These are phyloP conservation scores for Drosophila merina DNA, from an alignment of 2,888 invertebrate genomes.

Conservation along the genomic window DNA sequence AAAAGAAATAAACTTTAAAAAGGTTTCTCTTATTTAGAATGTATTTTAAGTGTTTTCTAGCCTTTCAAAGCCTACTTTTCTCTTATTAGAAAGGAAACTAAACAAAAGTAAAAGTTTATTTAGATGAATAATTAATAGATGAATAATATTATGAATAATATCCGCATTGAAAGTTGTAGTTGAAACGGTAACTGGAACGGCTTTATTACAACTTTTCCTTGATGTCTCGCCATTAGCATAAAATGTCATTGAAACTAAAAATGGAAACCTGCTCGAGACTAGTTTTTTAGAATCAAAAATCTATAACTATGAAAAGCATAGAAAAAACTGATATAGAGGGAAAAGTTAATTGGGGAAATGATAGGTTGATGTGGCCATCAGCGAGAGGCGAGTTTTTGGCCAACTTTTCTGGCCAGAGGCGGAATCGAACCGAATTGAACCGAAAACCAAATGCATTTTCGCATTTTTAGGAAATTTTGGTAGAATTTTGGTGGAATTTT, in stretches of 20 bases:
- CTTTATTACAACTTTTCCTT: conserved; percentile 5
- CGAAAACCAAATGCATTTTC: conserved; percentile 1
- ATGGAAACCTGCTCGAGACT: conserved; percentile 20
- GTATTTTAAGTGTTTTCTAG: too few species aligned
- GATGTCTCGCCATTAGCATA: conserved; percentile 28
- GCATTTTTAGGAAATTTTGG: neutral
- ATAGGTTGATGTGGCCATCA: too few species aligned
- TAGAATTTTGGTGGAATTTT: too few species aligned
- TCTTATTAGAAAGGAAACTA: neutral
- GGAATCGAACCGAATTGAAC: neutral
- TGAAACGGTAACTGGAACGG: neutral
- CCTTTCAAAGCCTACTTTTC: neutral
- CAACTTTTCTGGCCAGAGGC: neutral
- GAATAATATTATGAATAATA: neutral
- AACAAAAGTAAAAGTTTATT: neutral
- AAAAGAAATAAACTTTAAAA: too few species aligned
- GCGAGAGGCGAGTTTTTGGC: neutral
- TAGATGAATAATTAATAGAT: neutral
- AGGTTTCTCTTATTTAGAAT: too few species aligned
- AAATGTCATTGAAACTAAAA: neutral
- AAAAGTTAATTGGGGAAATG: conserved; percentile 34
- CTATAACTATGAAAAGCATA: too few species aligned
- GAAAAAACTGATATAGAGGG: too few species aligned
- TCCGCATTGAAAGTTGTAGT: conserved; percentile 7
- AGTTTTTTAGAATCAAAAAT: too few species aligned